Evolutionary conservation across 30 jellyfish, hydroid and myxozoan species (phyloP), one percentile per base, ranked within the genome.

Genomic region (Nemopilema nomurai): DNA sequence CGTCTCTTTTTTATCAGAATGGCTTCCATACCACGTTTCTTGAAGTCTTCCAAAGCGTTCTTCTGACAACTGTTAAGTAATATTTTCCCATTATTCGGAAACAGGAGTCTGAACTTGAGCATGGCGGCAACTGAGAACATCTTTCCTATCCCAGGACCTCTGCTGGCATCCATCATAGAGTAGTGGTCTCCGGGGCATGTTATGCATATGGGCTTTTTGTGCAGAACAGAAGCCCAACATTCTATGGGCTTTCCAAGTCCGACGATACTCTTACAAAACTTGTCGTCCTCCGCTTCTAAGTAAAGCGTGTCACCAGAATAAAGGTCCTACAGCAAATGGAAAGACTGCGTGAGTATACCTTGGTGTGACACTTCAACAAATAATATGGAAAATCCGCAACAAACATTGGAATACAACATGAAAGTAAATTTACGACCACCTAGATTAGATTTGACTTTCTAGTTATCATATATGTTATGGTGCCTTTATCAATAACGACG

Each of bases 261-360:
- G 1, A 65, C 31, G 0, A 86, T 70, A 22, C 63, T 62, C 62
- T 76, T 69, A 33, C 96, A 86, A 53, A 76, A 86, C 32, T 28
- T 52, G 78, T 86, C 96, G 52, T 86, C 90, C n/a, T 77, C 86
- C 68, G 96, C 96, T 53, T 86, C 66, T 16, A 86, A 66, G 74
- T 86, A 86, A 49, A 86, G 19, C 16, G 69, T 79, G 18, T 71
- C 66, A 8, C 96, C 96, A 8, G 19, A 8, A 76, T 66, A 86
- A 4, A 86, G 71, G 23, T 85, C 67, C 96, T 86, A 32, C 9
- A 32, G 33, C 24, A 28, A 4, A 0, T 8, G 20, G 8, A 18
- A 28, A 9, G 4, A 63, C 31, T n/a, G 1, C 21, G 41, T 4
- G 29, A 62, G 22, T 16, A 22, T n/a, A n/a, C n/a, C n/a, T n/a